Evolutionary conservation across 2,797 vertebrate species (phyloP).

Genomic region (Oreonectes daqikongensis): DNA sequence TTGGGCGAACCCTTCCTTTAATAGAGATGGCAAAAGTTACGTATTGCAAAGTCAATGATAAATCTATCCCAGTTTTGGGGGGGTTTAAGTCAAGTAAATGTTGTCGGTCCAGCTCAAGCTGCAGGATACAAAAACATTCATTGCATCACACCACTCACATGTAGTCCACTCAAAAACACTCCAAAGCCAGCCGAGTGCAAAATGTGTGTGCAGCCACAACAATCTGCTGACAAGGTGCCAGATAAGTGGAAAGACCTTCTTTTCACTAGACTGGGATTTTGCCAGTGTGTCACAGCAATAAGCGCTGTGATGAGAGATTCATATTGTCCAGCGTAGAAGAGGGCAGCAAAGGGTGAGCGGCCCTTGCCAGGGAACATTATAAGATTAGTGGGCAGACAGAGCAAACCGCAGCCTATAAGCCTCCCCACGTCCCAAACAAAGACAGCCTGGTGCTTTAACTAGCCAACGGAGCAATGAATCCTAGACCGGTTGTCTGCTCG

Average conservation of each 20-base stretch:
- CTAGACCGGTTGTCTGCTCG: constrained; percentile 51
- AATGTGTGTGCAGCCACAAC: constrained; percentile 54
- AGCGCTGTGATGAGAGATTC: constrained; percentile 73
- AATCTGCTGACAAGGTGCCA: constrained; percentile 65
- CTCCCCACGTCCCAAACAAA: constrained; percentile 62
- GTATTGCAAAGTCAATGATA: too few species aligned
- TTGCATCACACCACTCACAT: constrained; percentile 4
- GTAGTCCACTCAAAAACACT: constrained; percentile 20
- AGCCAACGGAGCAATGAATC: constrained; percentile 56
- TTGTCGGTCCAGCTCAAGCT: not conserved
- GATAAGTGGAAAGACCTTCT: constrained; percentile 72
- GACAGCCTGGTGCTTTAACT: constrained; percentile 60
- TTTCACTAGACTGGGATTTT: constrained; percentile 70
- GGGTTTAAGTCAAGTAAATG: not conserved
- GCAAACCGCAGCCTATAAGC: constrained; percentile 69
- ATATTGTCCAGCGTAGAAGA: constrained; percentile 65
- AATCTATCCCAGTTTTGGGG: too few species aligned
- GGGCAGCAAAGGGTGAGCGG: constrained; percentile 58
- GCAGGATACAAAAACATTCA: constrained; percentile 5
- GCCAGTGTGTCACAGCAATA: constrained; percentile 73
- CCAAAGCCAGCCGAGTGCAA: constrained; percentile 22
- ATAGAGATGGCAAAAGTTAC: too few species aligned
- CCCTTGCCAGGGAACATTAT: constrained; percentile 67
- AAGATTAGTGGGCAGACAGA: constrained; percentile 57
- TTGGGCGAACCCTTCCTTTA: too few species aligned